phyloP scores from a whole-genome alignment of 2,888 invertebrate species.

The Himalopsyche kuldschensis region DNA sequence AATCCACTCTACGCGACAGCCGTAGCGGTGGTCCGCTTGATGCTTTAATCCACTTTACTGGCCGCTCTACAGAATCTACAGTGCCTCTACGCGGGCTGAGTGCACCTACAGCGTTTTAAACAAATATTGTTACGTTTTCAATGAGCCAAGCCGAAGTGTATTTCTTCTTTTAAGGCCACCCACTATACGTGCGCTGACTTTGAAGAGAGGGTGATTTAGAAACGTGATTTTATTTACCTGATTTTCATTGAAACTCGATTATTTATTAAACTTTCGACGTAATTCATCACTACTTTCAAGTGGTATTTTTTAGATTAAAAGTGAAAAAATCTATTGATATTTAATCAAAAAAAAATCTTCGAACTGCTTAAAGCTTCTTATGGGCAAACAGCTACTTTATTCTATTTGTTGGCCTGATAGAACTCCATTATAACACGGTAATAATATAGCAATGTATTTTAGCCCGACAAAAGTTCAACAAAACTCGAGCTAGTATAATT shows the following conservation, averaged over 20 bases:
- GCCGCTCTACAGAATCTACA: background rate
- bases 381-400: too few relatives aligned
- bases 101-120: background rate
- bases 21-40: background rate
- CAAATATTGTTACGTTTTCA: constrained; percentile 10
- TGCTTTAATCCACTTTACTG: constrained; percentile 18
- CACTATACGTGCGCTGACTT: background rate
- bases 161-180: constrained; percentile 1
- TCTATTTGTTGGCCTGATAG: too few relatives aligned
- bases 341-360: too few relatives aligned
- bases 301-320: too few relatives aligned
- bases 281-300: background rate
- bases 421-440: too few relatives aligned
- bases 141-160: constrained; percentile 2
- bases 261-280: background rate
- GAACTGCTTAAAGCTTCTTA: too few relatives aligned
- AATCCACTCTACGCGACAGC: constrained; percentile 10
- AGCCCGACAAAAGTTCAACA: too few relatives aligned
- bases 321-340: too few relatives aligned
- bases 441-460: too few relatives aligned
- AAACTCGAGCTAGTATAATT: too few relatives aligned
- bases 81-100: background rate
- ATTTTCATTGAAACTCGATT: background rate
- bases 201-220: background rate
- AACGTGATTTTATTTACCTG: background rate